Evolutionary conservation across 2,888 invertebrate species (phyloP), one percentile per base, ranked within the genome.

Genomic region (Acleris literana): DNA sequence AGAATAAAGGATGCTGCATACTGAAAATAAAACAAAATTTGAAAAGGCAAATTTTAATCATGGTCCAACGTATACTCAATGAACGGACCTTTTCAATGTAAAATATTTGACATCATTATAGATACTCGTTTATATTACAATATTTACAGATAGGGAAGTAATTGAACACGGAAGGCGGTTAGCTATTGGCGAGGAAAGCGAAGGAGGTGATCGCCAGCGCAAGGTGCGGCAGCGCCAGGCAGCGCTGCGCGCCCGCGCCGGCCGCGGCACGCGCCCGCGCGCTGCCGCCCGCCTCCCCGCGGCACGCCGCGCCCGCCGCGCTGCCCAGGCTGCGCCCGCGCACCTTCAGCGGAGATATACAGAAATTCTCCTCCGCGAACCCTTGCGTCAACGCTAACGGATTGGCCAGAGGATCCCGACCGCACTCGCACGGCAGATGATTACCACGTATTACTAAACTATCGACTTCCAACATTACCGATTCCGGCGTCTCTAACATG

Each of bases 381-480:
- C 95, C 95, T 67, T 87, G 86, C 58, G 90, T 88, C 69, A 96
- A 94, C 22, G 95, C 96, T 70, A 97, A 89, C 46, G 97, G 96
- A 70, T 96, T 96, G 64, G 95, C 95, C 62, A 97, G 90, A 43
- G 97, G 94, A 65, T 96, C 95, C 78, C 96, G 96, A 74, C 96
- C 97, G 80, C 97, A 97, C 86, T 97, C 97, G 84, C 97, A 97
- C 2, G 97, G 97, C 81, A 97, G 95, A 80, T 97, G 97, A 85
- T 97, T 97, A 57, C 95, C 94, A 65, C 94, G 92, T 76, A 97
- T 95, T 77, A 95, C 94, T 69, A 97, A 87, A 74, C 94, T 94
- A 69, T 95, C 95, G 59, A 97, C 96, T 71, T 95, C 94, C 55
- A 96, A 90, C n/a, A 94, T 92, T 62, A 97, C 94, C 46, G 94